Evolutionary conservation across 1,140 invertebrate species (phyloP).

Genomic region (Cherax destructor): DNA sequence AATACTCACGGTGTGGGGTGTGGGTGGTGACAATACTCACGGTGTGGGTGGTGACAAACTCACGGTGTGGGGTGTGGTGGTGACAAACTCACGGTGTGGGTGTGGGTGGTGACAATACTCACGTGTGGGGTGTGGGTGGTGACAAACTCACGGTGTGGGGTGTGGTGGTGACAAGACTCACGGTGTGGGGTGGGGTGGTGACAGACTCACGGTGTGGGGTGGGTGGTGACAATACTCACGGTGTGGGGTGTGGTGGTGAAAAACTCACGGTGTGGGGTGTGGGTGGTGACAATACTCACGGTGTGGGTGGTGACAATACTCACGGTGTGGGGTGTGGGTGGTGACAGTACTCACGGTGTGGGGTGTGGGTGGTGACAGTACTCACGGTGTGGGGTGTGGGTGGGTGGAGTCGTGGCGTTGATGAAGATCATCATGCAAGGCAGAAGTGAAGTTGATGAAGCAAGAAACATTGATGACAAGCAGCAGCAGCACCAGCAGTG

Average conservation of each 20-base stretch:
- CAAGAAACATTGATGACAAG: background rate
- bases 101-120: background rate
- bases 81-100: background rate
- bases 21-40: too few relatives aligned
- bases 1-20: too few relatives aligned
- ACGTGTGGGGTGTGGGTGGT: background rate
- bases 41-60: background rate
- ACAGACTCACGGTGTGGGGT: background rate
- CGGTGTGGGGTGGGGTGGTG: background rate
- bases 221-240: background rate
- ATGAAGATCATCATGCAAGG: background rate
- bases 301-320: background rate
- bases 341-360: background rate
- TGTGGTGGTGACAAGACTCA: background rate
- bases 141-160: background rate
- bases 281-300: background rate
- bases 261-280: background rate
- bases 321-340: background rate
- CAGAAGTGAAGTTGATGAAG: background rate
- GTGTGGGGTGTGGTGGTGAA: background rate
- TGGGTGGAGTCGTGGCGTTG: background rate
- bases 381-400: background rate
- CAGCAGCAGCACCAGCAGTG: background rate
- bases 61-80: background rate
- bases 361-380: background rate